phyloP scores from a whole-genome alignment of 2,113 vertebrate genomes.

The Phainopepla nitens region DNA sequence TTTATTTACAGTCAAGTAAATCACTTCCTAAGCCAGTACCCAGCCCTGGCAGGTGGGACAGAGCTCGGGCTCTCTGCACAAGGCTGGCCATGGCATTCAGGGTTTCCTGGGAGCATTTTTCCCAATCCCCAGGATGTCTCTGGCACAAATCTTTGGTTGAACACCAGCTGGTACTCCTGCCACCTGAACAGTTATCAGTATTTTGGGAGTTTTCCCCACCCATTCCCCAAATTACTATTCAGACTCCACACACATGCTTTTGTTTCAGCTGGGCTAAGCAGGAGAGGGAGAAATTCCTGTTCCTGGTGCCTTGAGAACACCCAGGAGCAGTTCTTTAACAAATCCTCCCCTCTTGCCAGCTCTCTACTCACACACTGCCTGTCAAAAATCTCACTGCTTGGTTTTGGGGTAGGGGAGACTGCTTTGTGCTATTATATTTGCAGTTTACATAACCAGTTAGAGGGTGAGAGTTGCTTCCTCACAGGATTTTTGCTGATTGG shows the following conservation, averaged over 20 bases:
- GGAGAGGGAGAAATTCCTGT: background rate
- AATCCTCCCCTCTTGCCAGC: background rate
- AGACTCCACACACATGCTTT: background rate
- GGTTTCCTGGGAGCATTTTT: background rate
- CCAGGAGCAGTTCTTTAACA: background rate
- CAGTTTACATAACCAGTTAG: rapidly evolving
- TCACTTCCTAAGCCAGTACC: background rate
- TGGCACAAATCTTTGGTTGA: background rate
- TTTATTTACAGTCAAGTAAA: background rate
- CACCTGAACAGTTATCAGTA: background rate
- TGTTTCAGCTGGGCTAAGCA: no score
- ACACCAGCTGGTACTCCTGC: background rate
- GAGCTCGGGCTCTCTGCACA: background rate
- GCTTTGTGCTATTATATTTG: rapidly evolving
- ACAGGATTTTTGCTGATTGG: background rate
- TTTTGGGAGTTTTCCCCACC: background rate
- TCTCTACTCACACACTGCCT: background rate
- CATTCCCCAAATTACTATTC: background rate
- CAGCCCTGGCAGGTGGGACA: background rate
- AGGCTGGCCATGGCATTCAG: background rate
- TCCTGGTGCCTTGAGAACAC: background rate
- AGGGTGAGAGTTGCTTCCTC: background rate
- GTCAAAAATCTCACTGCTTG: background rate
- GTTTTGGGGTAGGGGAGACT: no score
- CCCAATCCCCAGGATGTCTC: rapidly evolving